Base-by-base conservation (phyloP, 2,888 invertebrate species). In the Altica lythri region DNA sequence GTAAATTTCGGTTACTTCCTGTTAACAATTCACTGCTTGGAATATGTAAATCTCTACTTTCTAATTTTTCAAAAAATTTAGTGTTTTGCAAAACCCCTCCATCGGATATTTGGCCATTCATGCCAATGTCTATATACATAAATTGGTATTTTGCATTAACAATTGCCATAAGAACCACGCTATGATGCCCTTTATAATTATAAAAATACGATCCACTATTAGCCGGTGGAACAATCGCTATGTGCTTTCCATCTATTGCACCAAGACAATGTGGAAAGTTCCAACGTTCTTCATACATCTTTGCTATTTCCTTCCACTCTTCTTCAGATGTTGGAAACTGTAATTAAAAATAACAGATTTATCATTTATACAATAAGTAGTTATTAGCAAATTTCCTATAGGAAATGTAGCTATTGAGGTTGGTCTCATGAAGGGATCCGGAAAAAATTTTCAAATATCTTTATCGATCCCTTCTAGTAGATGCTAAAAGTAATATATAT, bases 91-190 rank as follows among this genome's bases (percentile, higher is more conserved):
- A 58, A 4, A 65, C 62, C 27, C 62, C 63, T 32, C 62, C 65
- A 63, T 66, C 66, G 10, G 60, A 61, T 49, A 62, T 57, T 46
- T 66, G 44, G 25, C 66, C 65, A 55, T 68, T 64, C 14, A 58
- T 53, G 8, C 63, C 67, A 50, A 63, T 53, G 59, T 67, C 60
- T 6, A 53, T 48, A 48, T 63, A 60, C 17, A 60, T 48, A 55
- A 68, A 67, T 45, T 48, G 22, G 10, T 38, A 38, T 22, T 34
- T 34, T n/a, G 46, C 46, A 27, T 46, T 16, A 12, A 35, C 34
- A 10, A 46, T 46, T 35, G 12, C 34, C 17, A 46, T 8, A 19
- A 46, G 46, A 6, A 46, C 46, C 34, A 46, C 22, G 30, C 22
- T 46, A 10, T 46, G 46, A 3, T 14, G 22, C 2, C 30, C 44